Base-by-base conservation (phyloP, 2,888 invertebrate species). In the Synanthedon formicaeformis region DNA sequence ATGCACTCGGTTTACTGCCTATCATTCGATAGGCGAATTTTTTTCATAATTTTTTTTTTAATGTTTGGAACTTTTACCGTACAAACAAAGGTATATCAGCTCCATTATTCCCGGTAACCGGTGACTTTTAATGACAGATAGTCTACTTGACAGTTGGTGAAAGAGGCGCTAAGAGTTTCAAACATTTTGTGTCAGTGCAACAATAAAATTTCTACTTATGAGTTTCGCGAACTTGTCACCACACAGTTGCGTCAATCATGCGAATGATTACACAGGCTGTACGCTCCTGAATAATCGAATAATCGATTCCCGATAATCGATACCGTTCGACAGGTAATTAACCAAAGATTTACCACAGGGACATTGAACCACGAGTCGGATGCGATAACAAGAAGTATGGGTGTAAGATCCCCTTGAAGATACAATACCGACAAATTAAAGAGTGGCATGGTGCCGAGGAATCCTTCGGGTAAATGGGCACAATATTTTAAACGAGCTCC, bases 401-500 rank as follows among this genome's bases (percentile, higher is more conserved):
- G 57, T 54, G 55, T 55, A 53, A 56, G 57, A 58, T 58, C 51
- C 53, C 40, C 50, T 48, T 51, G 40, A 40, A 53, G 56, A 58
- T 56, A 56, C 8, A 14, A 13, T 8, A 48, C 53, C 23, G 56
- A 56, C 55, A 58, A 57, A 58, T 58, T 57, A 58, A 57, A 55
- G 57, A 57, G 54, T 54, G 54, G 53, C 51, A 53, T 45, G 52
- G 50, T 51, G 41, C 23, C 51, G 53, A 51, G 23, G 12, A 49
- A 40, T 49, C 34, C 12, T 2, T 41, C 11, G 40, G 40, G 48
- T 48, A 52, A 52, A 48, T 34, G 48, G 48, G 48, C n/a, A 45
- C 45, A 45, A 45, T 45, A 45, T 45, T 45, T 45, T 45, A 45
- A 45, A 45, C 45, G 45, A 12, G 45, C n/a, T 12, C 45, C 45